Evolutionary conservation across 2,797 vertebrate species (phyloP).

Genomic region (Podarcis siculus): DNA sequence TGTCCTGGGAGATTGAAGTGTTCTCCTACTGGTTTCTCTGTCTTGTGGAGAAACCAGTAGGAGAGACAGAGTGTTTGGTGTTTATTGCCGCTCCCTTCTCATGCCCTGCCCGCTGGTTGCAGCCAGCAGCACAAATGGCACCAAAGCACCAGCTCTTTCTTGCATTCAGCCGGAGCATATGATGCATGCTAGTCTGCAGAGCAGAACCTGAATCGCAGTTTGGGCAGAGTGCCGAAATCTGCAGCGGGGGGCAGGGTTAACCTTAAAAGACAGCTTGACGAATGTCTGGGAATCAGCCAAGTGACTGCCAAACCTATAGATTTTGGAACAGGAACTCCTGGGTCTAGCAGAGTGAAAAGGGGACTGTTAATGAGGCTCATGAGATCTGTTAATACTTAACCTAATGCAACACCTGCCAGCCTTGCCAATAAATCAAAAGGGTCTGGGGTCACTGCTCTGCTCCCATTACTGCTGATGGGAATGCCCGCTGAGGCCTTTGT

Average conservation of each 20-base stretch:
- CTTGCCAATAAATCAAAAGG: constrained; percentile 61
- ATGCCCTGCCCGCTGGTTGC: fast-evolving
- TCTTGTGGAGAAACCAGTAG: too few species aligned
- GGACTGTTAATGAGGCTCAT: constrained; percentile 72
- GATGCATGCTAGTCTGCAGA: fast-evolving
- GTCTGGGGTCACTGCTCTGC: fast-evolving
- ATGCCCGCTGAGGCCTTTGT: fast-evolving
- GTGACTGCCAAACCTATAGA: constrained; percentile 66
- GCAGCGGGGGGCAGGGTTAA: constrained; percentile 33
- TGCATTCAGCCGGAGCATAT: fast-evolving
- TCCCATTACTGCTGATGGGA: not conserved
- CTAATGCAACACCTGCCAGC: constrained; percentile 61
- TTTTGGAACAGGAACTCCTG: constrained; percentile 69
- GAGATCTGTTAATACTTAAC: constrained; percentile 74
- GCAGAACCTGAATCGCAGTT: fast-evolving
- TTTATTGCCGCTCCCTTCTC: not conserved
- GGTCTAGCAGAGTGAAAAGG: constrained; percentile 53
- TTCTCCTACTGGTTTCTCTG: too few species aligned
- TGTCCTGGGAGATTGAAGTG: too few species aligned
- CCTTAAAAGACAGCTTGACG: not conserved
- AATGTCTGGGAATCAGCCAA: constrained; percentile 49
- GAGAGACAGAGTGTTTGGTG: too few species aligned
- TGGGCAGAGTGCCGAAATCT: not conserved
- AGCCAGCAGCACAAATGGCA: not conserved
- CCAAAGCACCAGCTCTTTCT: not conserved